Evolutionary conservation across 2,113 vertebrate genomes (phyloP).

Genomic region (Lota lota): DNA sequence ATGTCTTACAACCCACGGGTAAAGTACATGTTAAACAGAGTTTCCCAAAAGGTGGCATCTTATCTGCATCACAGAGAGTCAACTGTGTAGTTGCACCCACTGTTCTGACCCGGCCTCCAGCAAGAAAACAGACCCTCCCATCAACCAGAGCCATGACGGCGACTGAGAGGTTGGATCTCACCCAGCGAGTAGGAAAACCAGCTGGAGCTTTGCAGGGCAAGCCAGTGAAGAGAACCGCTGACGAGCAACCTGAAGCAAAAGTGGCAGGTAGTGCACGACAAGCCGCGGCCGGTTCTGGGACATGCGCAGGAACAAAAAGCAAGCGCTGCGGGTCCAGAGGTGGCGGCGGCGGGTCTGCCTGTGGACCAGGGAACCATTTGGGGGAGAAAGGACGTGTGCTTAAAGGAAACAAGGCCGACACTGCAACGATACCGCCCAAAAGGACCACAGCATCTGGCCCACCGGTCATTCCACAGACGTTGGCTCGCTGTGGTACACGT

Average conservation of each 20-base stretch:
- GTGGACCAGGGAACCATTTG: background rate
- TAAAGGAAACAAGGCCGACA: background rate
- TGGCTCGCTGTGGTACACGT: slow-evolving; percentile 22
- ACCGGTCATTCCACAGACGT: slow-evolving; percentile 24
- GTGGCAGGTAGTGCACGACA: background rate
- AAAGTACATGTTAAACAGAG: slow-evolving; percentile 17
- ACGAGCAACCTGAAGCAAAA: too few relatives aligned
- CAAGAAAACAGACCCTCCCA: background rate
- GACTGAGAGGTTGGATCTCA: background rate
- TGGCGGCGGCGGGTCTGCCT: background rate
- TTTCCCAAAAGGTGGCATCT: background rate
- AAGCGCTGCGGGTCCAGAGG: too few relatives aligned
- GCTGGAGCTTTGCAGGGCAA: background rate
- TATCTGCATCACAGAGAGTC: background rate
- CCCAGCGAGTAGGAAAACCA: slow-evolving; percentile 12
- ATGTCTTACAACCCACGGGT: background rate
- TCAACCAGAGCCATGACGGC: slow-evolving; percentile 7
- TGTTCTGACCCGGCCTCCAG: background rate
- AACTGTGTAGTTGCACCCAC: too few relatives aligned
- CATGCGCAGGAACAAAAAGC: rapidly evolving
- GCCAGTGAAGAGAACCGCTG: background rate
- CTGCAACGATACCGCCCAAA: background rate
- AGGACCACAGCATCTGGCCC: background rate
- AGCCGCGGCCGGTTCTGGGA: background rate
- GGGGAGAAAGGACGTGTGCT: slow-evolving; percentile 12